Base-by-base conservation (phyloP, 2,113 vertebrate species). In the Phylloscopus whistleri region DNA sequence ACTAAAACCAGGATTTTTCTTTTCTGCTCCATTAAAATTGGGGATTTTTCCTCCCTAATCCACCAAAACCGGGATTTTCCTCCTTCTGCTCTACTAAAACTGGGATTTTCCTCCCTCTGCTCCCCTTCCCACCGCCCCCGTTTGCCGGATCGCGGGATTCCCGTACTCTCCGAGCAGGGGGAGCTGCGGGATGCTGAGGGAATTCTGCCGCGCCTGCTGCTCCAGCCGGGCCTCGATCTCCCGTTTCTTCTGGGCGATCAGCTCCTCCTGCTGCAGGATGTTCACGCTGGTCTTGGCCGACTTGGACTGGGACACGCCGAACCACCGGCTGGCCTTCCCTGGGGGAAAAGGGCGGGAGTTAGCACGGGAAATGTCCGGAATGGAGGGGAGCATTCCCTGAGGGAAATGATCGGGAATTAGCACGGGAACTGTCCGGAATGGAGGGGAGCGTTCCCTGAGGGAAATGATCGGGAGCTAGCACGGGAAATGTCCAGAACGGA, bases 161-260 rank as follows among this genome's bases (percentile, higher is more conserved):
- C 1, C 4, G 11, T 73, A 98, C 98, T 98, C 98, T 59, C 95
- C 97, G 3, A 96, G 75, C 60, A 98, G 97, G 0, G 97, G 83
- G 2, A 98, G 97, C 85, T 98, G 98, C 16, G 93, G 98, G 3
- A 97, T 94, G 43, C 96, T 69, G 87, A 97, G 94, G 16, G 94
- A 96, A 26, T 84, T 98, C 82, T 97, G 97, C 55, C 98, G 98
- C 5, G 98, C 98, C 89, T 99, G 98, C 87, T 98, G 98, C 72
- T 98, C 98, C 98, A 99, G 97, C 74, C 98, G 98, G 49, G 99
- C 99, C 84, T 99, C 99, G 8, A 99, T 99, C 59, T 99, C 99
- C 28, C 98, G 96, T 87, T 99, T 99, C 52, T 99, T 99, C 98
- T 99, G 98, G 5, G 99, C 99, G 5, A 99, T 99, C 43, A 99